Conservation (phyloP, 1,140 invertebrate species). For the Hypothenemus hampei region DNA sequence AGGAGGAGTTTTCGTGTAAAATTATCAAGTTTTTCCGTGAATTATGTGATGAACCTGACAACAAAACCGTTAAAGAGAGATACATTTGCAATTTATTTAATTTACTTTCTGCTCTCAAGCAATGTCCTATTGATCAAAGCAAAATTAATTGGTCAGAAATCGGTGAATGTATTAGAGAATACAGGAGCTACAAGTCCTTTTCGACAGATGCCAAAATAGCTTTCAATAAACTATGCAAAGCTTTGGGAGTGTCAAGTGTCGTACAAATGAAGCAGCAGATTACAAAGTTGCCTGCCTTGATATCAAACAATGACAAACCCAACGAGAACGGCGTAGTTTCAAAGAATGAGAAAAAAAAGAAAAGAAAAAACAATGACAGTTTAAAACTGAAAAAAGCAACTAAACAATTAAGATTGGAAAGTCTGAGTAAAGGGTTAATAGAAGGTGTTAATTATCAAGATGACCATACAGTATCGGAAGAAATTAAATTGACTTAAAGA, state of each 20-base stretch:
- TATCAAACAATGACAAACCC: conserved; percentile 2
- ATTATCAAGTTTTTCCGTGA: conserved; percentile 41
- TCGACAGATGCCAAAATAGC: conserved; percentile 47
- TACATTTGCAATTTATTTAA: conserved; percentile 47
- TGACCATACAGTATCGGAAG: too few relatives aligned
- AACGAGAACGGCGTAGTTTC: conserved; percentile 36
- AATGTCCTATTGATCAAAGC: conserved; percentile 35
- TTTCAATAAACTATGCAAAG: conserved; percentile 47
- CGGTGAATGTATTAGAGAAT: conserved; percentile 39
- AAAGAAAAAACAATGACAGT: conserved; percentile 43
- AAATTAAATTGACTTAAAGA: too few relatives aligned
- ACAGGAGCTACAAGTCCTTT: conserved; percentile 40
- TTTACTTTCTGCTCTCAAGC: conserved; percentile 44
- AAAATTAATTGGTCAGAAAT: conserved; percentile 45
- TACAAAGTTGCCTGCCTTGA: conserved; percentile 26
- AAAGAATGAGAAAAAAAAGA: conserved; percentile 37
- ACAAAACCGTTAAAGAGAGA: conserved; percentile 44
- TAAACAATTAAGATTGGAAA: conserved; percentile 43
- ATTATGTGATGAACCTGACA: conserved; percentile 30
- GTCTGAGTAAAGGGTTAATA: conserved; percentile 44
- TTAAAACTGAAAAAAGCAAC: conserved; percentile 49
- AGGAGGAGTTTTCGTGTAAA: conserved; percentile 42
- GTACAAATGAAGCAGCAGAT: conserved; percentile 32
- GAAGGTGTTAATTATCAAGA: too few relatives aligned
- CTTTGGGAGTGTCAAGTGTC: conserved; percentile 43